phyloP scores from a whole-genome alignment of 2,888 invertebrate genomes.

The Erynnis tages region DNA sequence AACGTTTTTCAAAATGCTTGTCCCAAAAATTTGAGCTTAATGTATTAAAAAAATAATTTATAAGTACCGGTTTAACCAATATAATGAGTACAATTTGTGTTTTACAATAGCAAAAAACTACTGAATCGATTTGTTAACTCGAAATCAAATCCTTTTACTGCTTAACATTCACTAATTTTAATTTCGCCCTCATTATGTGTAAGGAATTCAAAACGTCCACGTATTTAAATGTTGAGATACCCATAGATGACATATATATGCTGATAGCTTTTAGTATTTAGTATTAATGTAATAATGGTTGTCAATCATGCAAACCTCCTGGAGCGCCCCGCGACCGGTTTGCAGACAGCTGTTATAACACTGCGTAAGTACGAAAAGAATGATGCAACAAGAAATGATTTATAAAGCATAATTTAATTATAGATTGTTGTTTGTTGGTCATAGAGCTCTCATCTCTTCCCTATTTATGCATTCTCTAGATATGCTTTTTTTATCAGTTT shows the following conservation, averaged over 20 bases:
- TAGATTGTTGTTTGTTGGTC: conserved; percentile 70
- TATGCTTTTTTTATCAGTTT: conserved; percentile 54
- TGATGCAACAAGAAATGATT: conserved; percentile 71
- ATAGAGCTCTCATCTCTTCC: conserved; percentile 62
- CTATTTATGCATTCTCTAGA: conserved; percentile 69
- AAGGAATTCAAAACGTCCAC: too few relatives aligned
- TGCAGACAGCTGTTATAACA: conserved; percentile 64
- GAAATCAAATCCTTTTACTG: too few relatives aligned
- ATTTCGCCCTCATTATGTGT: too few relatives aligned
- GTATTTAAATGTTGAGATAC: conserved; percentile 63
- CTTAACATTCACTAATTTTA: too few relatives aligned
- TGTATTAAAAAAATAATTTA: too few relatives aligned
- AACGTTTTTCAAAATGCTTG: too few relatives aligned
- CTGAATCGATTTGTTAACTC: too few relatives aligned
- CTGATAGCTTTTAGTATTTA: conserved; percentile 70
- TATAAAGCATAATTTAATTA: conserved; percentile 54
- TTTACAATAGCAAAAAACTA: too few relatives aligned
- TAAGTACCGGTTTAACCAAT: too few relatives aligned
- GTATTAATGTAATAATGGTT: conserved; percentile 80
- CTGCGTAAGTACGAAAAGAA: conserved; percentile 73
- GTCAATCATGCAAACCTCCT: conserved; percentile 77
- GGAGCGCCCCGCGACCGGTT: conserved; percentile 69
- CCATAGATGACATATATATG: conserved; percentile 42
- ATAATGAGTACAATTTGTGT: too few relatives aligned
- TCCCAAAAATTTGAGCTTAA: too few relatives aligned